These are phyloP conservation scores for Brenthis ino DNA, from an alignment of 2,888 invertebrate genomes.

Conservation along the genomic window DNA sequence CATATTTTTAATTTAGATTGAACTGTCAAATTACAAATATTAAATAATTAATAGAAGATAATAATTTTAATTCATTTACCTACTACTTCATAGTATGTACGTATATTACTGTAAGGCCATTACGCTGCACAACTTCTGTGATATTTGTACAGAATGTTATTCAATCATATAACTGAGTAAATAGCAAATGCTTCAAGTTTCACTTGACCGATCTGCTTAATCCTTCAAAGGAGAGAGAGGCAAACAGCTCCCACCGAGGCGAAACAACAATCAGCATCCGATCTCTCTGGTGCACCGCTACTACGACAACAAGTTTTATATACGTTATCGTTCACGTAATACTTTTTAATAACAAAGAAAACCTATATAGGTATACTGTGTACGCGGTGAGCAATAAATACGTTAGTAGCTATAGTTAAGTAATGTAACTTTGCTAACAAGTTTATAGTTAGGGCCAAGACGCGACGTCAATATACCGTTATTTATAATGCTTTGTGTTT, in stretches of 20 bases:
- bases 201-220: conserved; percentile 4
- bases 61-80: no score
- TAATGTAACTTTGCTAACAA: neutral
- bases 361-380: no score
- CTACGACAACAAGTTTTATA: conserved; percentile 19
- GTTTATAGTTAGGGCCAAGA: neutral
- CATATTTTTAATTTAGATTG: neutral
- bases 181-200: conserved; percentile 7
- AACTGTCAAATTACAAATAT: neutral
- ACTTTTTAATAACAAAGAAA: no score
- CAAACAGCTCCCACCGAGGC: conserved; percentile 16
- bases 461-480: conserved; percentile 11
- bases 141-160: neutral
- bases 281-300: conserved; percentile 19
- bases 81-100: neutral
- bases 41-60: neutral
- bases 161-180: neutral
- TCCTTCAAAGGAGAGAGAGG: conserved; percentile 16
- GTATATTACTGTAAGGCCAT: neutral
- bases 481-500: conserved; percentile 2
- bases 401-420: neutral
- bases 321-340: no score
- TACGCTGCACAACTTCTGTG: no score
- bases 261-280: conserved; percentile 4
- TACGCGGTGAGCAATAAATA: conserved; percentile 15